Conservation (phyloP, 2,888 invertebrate genomes). For the Pachydiplax longipennis region DNA sequence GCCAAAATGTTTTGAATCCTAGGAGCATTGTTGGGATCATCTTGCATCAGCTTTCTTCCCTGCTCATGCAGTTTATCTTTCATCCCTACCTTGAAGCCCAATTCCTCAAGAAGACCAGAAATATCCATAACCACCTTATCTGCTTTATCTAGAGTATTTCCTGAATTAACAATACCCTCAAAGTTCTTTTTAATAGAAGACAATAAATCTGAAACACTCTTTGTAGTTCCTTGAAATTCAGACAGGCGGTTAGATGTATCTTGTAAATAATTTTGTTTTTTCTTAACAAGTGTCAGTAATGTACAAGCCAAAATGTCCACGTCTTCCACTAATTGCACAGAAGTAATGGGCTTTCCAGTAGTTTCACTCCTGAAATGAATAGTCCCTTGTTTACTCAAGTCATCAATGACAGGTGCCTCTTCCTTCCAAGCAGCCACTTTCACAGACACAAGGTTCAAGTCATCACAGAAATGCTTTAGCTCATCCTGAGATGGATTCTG, state of each 20-base stretch:
- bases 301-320: constrained; percentile 63
- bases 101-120: constrained; percentile 63
- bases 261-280: constrained; percentile 57
- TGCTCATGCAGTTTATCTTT: constrained; percentile 80
- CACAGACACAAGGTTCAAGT: constrained; percentile 71
- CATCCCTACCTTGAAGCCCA: constrained; percentile 57
- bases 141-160: constrained; percentile 58
- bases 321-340: constrained; percentile 70
- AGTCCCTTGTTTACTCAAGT: constrained; percentile 60
- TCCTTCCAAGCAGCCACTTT: constrained; percentile 52
- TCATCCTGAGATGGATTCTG: constrained; percentile 75
- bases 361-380: constrained; percentile 73
- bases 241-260: constrained; percentile 70
- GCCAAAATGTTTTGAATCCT: constrained; percentile 81
- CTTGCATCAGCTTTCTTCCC: constrained; percentile 79
- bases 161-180: constrained; percentile 50
- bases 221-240: constrained; percentile 77
- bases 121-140: constrained; percentile 63
- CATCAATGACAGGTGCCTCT: constrained; percentile 52
- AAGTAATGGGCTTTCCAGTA: constrained; percentile 75
- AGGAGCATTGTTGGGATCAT: constrained; percentile 81
- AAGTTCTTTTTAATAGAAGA: constrained; percentile 63
- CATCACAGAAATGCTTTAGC: constrained; percentile 72
- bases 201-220: constrained; percentile 72
- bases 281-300: constrained; percentile 51